Conservation (phyloP, 1,140 invertebrate species). For the Solen grandis region DNA sequence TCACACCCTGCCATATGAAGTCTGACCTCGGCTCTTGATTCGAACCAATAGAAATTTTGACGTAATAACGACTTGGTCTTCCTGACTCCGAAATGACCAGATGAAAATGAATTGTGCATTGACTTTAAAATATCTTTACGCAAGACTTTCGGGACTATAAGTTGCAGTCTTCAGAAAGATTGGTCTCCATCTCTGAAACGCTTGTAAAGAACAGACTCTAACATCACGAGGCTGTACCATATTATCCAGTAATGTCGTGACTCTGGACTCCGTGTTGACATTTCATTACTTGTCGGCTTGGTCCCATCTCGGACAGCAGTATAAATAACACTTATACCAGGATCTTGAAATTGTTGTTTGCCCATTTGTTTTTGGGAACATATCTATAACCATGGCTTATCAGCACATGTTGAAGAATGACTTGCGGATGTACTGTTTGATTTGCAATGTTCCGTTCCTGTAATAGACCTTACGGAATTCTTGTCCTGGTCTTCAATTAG, state of each 20-base stretch:
- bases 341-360: too few species aligned
- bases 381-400: too few species aligned
- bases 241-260: not conserved
- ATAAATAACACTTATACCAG: too few species aligned
- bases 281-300: too few species aligned
- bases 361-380: too few species aligned
- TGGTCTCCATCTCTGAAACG: not conserved
- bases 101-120: not conserved
- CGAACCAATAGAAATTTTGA: not conserved
- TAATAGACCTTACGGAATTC: too few species aligned
- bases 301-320: too few species aligned
- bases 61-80: not conserved
- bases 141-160: not conserved
- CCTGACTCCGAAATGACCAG: not conserved
- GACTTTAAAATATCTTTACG: not conserved
- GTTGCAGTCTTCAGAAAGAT: not conserved
- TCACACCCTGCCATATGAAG: not conserved
- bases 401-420: too few species aligned
- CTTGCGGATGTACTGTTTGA: too few species aligned
- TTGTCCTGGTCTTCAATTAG: too few species aligned
- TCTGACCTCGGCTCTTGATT: not conserved
- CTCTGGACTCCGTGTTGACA: not conserved
- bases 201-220: not conserved
- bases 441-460: too few species aligned
- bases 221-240: not conserved